Evolutionary conservation across 1,140 invertebrate species (phyloP).

Genomic region (Theocolax elegans): DNA sequence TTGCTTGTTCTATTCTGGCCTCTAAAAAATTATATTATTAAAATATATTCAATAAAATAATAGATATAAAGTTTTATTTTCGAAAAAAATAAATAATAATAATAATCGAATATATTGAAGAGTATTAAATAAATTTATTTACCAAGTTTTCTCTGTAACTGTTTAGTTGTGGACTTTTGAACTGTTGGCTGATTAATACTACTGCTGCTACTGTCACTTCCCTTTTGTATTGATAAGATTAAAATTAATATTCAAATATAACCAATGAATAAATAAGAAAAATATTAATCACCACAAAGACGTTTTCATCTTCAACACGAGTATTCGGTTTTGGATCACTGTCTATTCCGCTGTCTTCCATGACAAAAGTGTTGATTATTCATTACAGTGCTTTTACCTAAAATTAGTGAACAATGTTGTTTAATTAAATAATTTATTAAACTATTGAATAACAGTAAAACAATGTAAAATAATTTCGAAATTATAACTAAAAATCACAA

Average conservation of each 20-base stretch:
- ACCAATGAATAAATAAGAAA: not conserved
- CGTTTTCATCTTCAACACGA: constrained; percentile 63
- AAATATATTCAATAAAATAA: constrained; percentile 10
- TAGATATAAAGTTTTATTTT: constrained; percentile 20
- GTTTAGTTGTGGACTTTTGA: constrained; percentile 61
- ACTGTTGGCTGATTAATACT: constrained; percentile 59
- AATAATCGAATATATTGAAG: constrained; percentile 39
- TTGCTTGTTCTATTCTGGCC: constrained; percentile 70
- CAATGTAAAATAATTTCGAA: too few species aligned
- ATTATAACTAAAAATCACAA: too few species aligned
- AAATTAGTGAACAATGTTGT: too few species aligned
- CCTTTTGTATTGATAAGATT: constrained; percentile 47
- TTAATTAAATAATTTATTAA: too few species aligned
- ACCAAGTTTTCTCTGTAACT: constrained; percentile 68
- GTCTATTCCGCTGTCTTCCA: constrained; percentile 77
- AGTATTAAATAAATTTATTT: constrained; percentile 18
- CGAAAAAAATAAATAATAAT: constrained; percentile 7
- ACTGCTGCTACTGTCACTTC: constrained; percentile 65
- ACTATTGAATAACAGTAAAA: too few species aligned
- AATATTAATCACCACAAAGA: constrained; percentile 59
- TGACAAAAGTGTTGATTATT: constrained; percentile 43
- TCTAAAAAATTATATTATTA: too few species aligned
- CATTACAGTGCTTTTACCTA: not conserved
- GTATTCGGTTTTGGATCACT: constrained; percentile 70
- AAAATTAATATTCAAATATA: not conserved